phyloP scores from a whole-genome alignment of 2,113 vertebrate species.

The Laterallus jamaicensis region DNA sequence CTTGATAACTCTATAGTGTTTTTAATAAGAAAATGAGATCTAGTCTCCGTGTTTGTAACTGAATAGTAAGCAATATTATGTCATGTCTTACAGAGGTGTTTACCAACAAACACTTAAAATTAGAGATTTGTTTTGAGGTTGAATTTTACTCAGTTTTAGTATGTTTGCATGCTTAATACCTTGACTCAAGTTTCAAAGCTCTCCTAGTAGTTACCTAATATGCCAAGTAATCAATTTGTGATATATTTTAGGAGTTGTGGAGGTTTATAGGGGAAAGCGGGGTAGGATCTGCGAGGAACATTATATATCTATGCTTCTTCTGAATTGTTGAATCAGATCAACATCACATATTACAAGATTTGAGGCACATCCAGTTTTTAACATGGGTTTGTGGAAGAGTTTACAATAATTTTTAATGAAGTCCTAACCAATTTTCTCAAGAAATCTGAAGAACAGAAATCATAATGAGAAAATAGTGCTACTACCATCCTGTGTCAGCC shows the following conservation, averaged over 20 bases:
- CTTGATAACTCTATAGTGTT: neutral
- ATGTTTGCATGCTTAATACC: neutral
- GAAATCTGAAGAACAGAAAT: neutral
- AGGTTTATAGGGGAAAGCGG: neutral
- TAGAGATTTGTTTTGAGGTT: neutral
- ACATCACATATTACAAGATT: neutral
- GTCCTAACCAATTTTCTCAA: neutral
- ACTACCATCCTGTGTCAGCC: neutral
- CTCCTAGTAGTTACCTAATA: neutral
- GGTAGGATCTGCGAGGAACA: neutral
- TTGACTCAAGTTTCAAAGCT: neutral
- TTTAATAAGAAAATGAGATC: neutral
- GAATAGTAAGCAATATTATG: neutral
- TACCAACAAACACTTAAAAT: neutral
- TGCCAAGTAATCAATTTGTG: neutral
- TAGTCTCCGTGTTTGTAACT: neutral
- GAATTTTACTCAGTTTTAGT: neutral
- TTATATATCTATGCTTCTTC: neutral
- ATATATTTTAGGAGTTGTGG: neutral
- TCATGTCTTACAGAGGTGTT: neutral
- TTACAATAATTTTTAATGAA: neutral
- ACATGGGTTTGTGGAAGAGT: neutral
- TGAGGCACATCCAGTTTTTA: neutral
- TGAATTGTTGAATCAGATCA: neutral
- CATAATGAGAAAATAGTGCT: neutral